Percentiles rank a stretch among this genome's conserved stretches.
Evolutionary conservation across 2,113 vertebrate genomes (phyloP).

Genomic region (Gopherus flavomarginatus): DNA sequence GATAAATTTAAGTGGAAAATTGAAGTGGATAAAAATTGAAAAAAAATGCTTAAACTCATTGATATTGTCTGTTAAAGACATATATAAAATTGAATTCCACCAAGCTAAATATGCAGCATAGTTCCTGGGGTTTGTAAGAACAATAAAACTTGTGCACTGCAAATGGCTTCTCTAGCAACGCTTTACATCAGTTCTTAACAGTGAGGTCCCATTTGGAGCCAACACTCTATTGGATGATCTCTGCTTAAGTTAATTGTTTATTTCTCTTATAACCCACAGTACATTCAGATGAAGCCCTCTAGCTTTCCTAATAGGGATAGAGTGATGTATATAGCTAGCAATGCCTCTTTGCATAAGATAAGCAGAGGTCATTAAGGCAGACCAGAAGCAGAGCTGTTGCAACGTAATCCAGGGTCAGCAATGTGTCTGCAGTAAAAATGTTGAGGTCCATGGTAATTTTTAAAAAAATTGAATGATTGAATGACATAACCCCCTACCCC

Average conservation of each 20-base stretch:
- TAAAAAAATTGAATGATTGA: no score
- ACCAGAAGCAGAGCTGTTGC: background rate
- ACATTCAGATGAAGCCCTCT: background rate
- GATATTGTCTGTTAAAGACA: background rate
- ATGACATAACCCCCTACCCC: no score
- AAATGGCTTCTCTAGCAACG: background rate
- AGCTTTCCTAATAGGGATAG: background rate
- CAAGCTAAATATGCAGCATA: background rate
- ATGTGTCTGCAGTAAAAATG: no score
- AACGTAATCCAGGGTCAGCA: background rate
- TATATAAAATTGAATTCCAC: background rate
- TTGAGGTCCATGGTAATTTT: no score
- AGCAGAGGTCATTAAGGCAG: background rate
- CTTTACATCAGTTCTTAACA: background rate
- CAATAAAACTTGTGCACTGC: background rate
- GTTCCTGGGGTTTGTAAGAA: background rate
- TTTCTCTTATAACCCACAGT: background rate
- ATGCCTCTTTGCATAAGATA: background rate
- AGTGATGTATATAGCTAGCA: background rate
- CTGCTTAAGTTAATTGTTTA: background rate
- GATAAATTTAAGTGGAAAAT: no score
- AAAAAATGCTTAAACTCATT: background rate
- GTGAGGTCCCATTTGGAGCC: background rate
- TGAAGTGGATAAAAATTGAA: no score
- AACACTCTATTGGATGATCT: background rate